These are phyloP conservation scores for mouse (Mus musculus) DNA, from an alignment of 2,113 vertebrate genomes.

Conservation along the genomic window GRCm39 chr16:77807501-77808000, in stretches of 20 bases:
- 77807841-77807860: not conserved
- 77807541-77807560: not conserved
- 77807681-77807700: not conserved
- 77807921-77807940: not conserved
- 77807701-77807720: not conserved
- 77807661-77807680: constrained; percentile 14
- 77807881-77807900: not conserved
- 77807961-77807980: not conserved
- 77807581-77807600: not conserved
- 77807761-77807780: not conserved
- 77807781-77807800: not conserved
- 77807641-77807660: not conserved
- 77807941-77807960: not conserved
- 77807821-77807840: not conserved
- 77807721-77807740: not conserved
- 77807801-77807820: not conserved
- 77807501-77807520: not conserved
- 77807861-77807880: not conserved
- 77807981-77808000: not conserved
- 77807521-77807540: not conserved
- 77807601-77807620: not conserved
- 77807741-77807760: not conserved
- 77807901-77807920: not conserved
- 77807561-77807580: not conserved
- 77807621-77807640: not conserved